Conservation (phyloP, 2,797 vertebrate genomes). For the Oophaga sylvatica region DNA sequence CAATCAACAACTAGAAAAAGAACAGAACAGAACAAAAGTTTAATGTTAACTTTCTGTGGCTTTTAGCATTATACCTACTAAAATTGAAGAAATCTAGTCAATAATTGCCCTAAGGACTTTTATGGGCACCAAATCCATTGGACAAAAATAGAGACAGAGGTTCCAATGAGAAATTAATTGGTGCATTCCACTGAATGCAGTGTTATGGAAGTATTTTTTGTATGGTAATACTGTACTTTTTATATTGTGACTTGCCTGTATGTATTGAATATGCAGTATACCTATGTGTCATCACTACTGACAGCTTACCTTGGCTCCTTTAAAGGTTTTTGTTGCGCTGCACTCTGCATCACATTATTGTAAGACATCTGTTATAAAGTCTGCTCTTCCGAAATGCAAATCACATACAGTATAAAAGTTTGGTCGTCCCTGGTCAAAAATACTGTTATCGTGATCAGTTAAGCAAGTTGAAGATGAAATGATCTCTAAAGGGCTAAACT, state of each 20-base stretch:
- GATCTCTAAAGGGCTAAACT: too few relatives aligned
- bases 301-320: background rate
- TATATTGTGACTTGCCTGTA: background rate
- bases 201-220: background rate
- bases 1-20: constrained; percentile 85
- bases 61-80: background rate
- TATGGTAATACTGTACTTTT: background rate
- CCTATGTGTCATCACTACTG: background rate
- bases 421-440: too few relatives aligned
- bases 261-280: background rate
- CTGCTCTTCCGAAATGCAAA: background rate
- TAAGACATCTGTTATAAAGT: background rate
- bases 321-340: background rate
- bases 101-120: background rate
- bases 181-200: background rate
- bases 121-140: background rate
- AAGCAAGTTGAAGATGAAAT: too few relatives aligned
- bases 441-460: too few relatives aligned
- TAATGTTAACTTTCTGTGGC: background rate
- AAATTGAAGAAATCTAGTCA: background rate
- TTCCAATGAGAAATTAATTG: background rate
- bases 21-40: background rate
- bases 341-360: background rate
- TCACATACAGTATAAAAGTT: background rate
- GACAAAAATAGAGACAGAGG: background rate